A percentile compares a stretch with the other conserved stretches of the same genome.
These are phyloP conservation scores for Sander vitreus DNA, from an alignment of 2,113 vertebrate genomes.

Conservation along the genomic window DNA sequence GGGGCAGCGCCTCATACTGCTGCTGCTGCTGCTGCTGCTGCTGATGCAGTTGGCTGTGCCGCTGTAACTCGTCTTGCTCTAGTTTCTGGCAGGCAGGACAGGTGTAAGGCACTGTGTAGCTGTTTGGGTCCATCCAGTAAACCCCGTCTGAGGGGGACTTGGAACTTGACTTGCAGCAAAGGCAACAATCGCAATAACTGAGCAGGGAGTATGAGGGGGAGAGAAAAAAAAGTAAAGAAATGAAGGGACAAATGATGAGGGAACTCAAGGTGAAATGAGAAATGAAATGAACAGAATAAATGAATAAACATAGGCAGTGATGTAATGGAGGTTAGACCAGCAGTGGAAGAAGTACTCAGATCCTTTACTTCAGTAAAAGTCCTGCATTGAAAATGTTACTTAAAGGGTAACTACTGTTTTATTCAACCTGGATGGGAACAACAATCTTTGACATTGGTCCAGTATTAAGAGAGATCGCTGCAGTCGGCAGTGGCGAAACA, in stretches of 20 bases:
- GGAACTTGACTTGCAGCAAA: constrained; percentile 48
- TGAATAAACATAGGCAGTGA: constrained; percentile 36
- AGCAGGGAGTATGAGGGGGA: constrained; percentile 16
- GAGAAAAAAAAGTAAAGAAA: constrained; percentile 35
- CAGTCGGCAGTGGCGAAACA: too few relatives aligned
- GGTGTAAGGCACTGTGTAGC: constrained; percentile 66
- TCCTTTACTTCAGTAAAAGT: too few relatives aligned
- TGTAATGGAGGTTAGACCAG: constrained; percentile 31
- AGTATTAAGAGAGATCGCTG: too few relatives aligned
- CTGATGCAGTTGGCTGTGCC: constrained; percentile 5
- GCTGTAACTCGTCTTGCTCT: constrained; percentile 65
- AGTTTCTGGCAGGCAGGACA: constrained; percentile 79
- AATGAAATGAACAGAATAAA: constrained; percentile 23
- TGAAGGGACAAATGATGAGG: constrained; percentile 53
- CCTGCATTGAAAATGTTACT: too few relatives aligned
- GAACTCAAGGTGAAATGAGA: constrained; percentile 45
- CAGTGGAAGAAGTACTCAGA: too few relatives aligned
- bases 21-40: constrained; percentile 1
- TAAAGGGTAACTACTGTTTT: too few relatives aligned
- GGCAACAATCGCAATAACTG: constrained; percentile 65
- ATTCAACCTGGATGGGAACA: too few relatives aligned
- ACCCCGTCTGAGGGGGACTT: constrained; percentile 57
- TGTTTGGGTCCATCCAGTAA: constrained; percentile 73
- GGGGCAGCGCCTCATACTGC: constrained; percentile 29
- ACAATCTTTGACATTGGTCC: too few relatives aligned